Conservation (phyloP, 1,140 invertebrate species). For the Helicorthomorpha holstii region DNA sequence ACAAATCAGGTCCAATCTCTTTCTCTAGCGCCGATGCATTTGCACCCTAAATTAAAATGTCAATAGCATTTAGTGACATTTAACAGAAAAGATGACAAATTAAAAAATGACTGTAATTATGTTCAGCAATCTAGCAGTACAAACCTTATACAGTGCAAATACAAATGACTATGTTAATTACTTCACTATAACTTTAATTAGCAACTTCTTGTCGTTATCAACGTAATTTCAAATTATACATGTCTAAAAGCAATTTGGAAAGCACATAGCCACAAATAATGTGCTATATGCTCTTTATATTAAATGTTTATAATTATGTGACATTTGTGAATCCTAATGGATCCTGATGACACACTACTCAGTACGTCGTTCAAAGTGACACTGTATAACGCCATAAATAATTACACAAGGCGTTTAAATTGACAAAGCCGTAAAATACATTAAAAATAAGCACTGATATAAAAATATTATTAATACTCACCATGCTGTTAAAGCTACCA, state of each 20-base stretch:
- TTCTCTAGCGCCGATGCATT: slow-evolving; percentile 95
- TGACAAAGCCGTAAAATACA: too few species aligned
- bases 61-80: not conserved
- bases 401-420: too few species aligned
- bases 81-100: not conserved
- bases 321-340: too few species aligned
- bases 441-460: too few species aligned
- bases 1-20: slow-evolving; percentile 92
- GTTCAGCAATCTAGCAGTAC: not conserved
- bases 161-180: not conserved
- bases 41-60: slow-evolving; percentile 49
- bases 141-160: not conserved
- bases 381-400: not conserved
- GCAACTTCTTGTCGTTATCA: not conserved
- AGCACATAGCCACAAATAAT: too few species aligned
- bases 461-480: too few species aligned
- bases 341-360: not conserved
- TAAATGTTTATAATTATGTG: not conserved
- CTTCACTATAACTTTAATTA: not conserved
- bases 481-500: not conserved
- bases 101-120: not conserved
- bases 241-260: too few species aligned
- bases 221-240: not conserved
- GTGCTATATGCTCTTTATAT: too few species aligned
- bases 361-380: not conserved